These are phyloP conservation scores for Pemphredon lugubris DNA, from an alignment of 2,888 invertebrate species.

Conservation along the genomic window DNA sequence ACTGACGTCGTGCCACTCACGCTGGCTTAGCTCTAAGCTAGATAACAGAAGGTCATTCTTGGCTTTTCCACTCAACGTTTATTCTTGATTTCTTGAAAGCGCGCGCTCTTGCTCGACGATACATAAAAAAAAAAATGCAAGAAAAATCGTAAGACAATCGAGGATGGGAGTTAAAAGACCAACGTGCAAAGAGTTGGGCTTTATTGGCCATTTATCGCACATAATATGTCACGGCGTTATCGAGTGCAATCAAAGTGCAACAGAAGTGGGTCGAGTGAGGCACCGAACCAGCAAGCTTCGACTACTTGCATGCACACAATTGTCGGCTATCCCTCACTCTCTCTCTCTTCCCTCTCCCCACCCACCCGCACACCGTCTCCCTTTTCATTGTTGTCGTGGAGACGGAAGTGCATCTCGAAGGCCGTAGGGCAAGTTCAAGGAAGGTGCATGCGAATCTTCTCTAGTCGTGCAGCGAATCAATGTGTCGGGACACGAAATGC, in stretches of 20 bases:
- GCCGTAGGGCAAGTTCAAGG: conserved; percentile 41
- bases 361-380: not conserved
- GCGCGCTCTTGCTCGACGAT: no score
- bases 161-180: no score
- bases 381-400: conserved; percentile 28
- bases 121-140: no score
- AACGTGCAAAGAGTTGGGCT: no score
- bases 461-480: conserved; percentile 26
- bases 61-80: no score
- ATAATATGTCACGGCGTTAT: conserved; percentile 32
- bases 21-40: no score
- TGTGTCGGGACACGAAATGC: conserved; percentile 16
- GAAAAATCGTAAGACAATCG: no score
- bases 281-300: conserved; percentile 1
- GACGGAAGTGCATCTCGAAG: conserved; percentile 39
- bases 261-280: conserved; percentile 58
- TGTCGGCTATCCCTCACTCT: conserved; percentile 9
- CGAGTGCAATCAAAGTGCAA: conserved; percentile 51
- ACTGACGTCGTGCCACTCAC: no score
- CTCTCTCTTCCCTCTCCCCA: conserved; percentile 4
- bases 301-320: not conserved
- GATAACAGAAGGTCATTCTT: no score
- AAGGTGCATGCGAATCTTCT: conserved; percentile 16
- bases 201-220: conserved; percentile 14
- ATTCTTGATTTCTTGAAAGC: no score